phyloP scores from a whole-genome alignment of 1,140 invertebrate genomes.

The Lepidostoma basale region DNA sequence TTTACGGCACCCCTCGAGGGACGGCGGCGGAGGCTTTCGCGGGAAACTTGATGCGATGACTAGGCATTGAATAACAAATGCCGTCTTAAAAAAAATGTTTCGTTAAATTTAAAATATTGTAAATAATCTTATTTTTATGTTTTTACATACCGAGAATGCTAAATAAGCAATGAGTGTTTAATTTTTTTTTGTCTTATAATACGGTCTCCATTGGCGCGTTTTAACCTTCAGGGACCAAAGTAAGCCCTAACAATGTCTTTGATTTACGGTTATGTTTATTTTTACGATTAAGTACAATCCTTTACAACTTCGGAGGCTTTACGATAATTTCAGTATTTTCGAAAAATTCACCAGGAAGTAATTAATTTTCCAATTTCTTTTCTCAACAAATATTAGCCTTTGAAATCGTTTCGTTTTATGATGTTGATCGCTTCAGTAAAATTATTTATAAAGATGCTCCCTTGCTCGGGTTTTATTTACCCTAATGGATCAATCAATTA shows the following conservation, averaged over 20 bases:
- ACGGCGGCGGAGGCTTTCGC: background rate
- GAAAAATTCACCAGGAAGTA: background rate
- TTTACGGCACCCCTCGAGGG: background rate
- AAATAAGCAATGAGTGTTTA: no score
- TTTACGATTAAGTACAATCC: background rate
- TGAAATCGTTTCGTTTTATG: no score
- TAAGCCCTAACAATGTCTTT: conserved; percentile 4
- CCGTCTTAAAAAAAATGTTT: background rate
- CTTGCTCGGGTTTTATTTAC: no score
- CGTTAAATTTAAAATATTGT: background rate
- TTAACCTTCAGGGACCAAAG: background rate
- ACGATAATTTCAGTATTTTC: background rate
- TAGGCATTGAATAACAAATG: conserved; percentile 10
- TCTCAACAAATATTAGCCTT: no score
- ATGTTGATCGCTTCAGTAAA: no score
- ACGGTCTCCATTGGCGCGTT: background rate
- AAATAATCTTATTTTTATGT: no score
- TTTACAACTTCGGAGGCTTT: background rate
- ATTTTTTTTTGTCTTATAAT: background rate
- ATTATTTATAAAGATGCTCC: no score
- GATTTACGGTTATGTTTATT: conserved; percentile 2
- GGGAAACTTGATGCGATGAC: conserved; percentile 6
- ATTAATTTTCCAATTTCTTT: background rate
- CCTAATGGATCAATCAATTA: no score
- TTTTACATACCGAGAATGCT: no score